Percentiles rank a stretch among this genome's conserved stretches.
Conservation (phyloP, 2,888 invertebrate genomes). For the Xylota sylvarum region DNA sequence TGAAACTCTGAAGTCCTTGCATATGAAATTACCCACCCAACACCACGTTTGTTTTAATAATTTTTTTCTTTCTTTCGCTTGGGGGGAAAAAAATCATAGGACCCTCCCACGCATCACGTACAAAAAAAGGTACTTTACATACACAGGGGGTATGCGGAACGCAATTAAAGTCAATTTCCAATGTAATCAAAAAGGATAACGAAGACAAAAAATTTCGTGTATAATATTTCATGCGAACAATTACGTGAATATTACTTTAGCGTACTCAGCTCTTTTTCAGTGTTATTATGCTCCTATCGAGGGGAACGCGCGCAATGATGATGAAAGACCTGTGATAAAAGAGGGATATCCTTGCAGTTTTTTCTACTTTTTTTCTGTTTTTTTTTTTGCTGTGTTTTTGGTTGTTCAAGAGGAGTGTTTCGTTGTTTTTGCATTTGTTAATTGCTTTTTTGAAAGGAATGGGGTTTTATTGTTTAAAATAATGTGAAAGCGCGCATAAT, state of each 20-base stretch:
- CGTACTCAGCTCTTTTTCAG: conserved; percentile 27
- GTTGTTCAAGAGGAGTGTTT: conserved; percentile 34
- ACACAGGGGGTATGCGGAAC: conserved; percentile 26
- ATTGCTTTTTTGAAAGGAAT: conserved; percentile 51
- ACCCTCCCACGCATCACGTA: neutral
- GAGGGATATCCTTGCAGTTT: conserved; percentile 22
- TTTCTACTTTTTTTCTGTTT: no score
- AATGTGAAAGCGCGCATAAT: conserved; percentile 44
- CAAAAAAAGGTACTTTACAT: conserved; percentile 12
- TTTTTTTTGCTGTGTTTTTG: neutral
- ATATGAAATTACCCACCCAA: conserved; percentile 13
- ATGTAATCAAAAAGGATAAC: conserved; percentile 59
- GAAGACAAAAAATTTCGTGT: conserved; percentile 48
- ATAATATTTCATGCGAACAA: conserved; percentile 63
- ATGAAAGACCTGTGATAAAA: conserved; percentile 58
- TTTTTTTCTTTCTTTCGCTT: neutral
- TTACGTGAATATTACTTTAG: conserved; percentile 67
- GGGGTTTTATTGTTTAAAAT: conserved; percentile 53
- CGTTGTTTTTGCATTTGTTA: conserved; percentile 42
- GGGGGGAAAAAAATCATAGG: neutral
- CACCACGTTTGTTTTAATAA: neutral
- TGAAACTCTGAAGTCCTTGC: neutral
- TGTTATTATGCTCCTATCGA: conserved; percentile 37
- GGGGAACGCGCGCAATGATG: conserved; percentile 45
- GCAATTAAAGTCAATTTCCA: conserved; percentile 69